Evolutionary conservation across 2,797 vertebrate species (phyloP), one percentile per base, ranked within the genome.

Genomic region (Oreortyx pictus): DNA sequence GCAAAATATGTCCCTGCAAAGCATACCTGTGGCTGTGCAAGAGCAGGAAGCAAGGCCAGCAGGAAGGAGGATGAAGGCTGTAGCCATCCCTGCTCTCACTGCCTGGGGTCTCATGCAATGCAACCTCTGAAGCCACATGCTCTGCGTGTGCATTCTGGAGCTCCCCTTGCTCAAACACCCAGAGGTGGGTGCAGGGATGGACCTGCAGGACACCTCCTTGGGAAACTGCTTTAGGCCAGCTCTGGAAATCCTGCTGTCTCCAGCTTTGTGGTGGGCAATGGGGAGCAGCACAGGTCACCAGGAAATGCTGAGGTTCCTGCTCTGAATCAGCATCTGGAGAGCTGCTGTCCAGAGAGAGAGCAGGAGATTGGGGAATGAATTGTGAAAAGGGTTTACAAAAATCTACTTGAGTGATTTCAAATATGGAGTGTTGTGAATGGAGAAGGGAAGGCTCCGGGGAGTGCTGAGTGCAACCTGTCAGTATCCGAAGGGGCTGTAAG

Each of bases 111-210:
- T 43, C 43, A 43, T 43, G 43, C 16, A 17, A 65, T 6, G 0
- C 0, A 50, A 52, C 29, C 71, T 75, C 33, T 3, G 8, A 43
- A 43, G 44, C n/a, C 37, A 14, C n/a, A 7, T 0, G 1, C 35
- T 11, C 49, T 8, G 14, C 14, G 39, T 41, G 39, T 41, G 39
- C 39, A 41, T 41, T 41, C 39, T 41, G 39, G 39, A 41, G 29
- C 39, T 74, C 23, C 60, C 39, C 56, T 44, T 6, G 44, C 31
- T 24, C 56, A 24, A 24, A 8, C 50, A 20, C 6, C 49, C 4
- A 0, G n/a, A 5, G 23, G 17, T 18, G 31, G 43, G 8, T 20
- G 35, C 5, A 41, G 39, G 13, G 39, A 14, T 41, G 39, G 39
- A 41, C 39, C 39, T 41, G 39, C 39, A 41, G 39, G 39, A 14